Conservation (phyloP, 2,113 vertebrate species). For the Scomber colias region DNA sequence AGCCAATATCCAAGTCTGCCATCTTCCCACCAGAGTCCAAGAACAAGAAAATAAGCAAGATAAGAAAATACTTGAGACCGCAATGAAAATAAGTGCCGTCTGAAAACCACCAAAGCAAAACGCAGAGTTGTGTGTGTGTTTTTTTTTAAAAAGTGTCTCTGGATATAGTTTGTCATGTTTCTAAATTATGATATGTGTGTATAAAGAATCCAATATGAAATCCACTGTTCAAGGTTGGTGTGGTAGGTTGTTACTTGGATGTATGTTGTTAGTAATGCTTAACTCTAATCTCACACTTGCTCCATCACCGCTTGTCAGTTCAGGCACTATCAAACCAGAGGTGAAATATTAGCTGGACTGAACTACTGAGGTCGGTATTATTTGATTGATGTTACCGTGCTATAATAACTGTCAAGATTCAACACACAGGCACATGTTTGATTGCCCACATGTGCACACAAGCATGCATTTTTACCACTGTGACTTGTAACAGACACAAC, state of each 20-base stretch:
- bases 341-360: conserved; percentile 30
- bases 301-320: conserved; percentile 16
- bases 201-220: conserved; percentile 17
- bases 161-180: conserved; percentile 17
- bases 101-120: conserved; percentile 29
- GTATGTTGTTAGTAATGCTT: not conserved
- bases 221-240: conserved; percentile 4
- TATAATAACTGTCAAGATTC: conserved; percentile 23
- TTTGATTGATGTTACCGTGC: conserved; percentile 21
- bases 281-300: not conserved
- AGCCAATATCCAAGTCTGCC: conserved; percentile 37
- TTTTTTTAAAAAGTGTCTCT: not conserved
- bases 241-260: not conserved
- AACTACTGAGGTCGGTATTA: conserved; percentile 6
- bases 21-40: conserved; percentile 18
- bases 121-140: conserved; percentile 2
- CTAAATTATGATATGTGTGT: not conserved
- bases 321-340: not conserved
- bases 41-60: conserved; percentile 36
- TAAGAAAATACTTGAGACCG: conserved; percentile 15
- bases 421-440: not conserved
- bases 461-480: not conserved
- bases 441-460: not conserved
- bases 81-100: conserved; percentile 31
- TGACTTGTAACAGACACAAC: not conserved